Evolutionary conservation across 2,113 vertebrate genomes (phyloP).

Genomic region (Phrynocephalus versicolor): DNA sequence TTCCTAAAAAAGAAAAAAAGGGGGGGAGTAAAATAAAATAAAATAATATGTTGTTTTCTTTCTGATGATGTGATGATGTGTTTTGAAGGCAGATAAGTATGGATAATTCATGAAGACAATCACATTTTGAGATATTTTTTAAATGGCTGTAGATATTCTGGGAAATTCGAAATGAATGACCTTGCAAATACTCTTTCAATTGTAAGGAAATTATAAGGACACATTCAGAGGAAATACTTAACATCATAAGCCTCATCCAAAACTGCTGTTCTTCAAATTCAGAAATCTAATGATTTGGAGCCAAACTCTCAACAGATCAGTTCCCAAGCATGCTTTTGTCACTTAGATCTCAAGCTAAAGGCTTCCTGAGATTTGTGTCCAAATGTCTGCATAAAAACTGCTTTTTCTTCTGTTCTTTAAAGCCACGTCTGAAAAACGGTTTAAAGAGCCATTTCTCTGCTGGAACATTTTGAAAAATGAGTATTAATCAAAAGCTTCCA

Average conservation of each 20-base stretch:
- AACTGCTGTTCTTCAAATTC: not conserved
- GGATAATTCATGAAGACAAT: not conserved
- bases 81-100: not conserved
- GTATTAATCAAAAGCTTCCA: too few species aligned
- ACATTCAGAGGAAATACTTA: not conserved
- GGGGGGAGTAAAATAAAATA: conserved; percentile 59
- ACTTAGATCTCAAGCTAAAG: too few species aligned
- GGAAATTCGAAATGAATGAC: conserved; percentile 11
- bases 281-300: not conserved
- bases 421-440: too few species aligned
- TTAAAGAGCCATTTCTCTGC: too few species aligned
- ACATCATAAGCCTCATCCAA: not conserved
- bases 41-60: conserved; percentile 43
- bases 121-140: not conserved
- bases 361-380: too few species aligned
- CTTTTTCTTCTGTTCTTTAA: too few species aligned
- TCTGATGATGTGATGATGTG: not conserved
- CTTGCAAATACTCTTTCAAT: not conserved
- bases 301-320: too few species aligned
- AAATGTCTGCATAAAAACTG: too few species aligned
- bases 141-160: conserved; percentile 12
- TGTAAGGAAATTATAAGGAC: not conserved
- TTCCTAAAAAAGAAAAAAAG: conserved; percentile 36
- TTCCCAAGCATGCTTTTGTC: too few species aligned
- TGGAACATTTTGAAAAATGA: too few species aligned